Evolutionary conservation across 2,888 invertebrate genomes (phyloP).

Genomic region (Brassicogethes aeneus): DNA sequence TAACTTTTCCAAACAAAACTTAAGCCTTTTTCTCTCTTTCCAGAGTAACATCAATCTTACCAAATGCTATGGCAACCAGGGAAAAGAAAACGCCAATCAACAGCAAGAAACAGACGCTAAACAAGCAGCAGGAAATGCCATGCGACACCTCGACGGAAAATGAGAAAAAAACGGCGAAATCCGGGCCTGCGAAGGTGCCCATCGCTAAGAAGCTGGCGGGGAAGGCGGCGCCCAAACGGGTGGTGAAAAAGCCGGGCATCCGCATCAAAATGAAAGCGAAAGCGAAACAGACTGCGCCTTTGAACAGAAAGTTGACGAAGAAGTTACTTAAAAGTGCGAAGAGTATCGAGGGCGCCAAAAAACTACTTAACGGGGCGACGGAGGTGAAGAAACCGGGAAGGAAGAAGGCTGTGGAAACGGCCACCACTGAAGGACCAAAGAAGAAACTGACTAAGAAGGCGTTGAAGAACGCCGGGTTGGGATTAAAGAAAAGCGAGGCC

Average conservation of each 20-base stretch:
- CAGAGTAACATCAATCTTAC: constrained; percentile 3
- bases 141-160: constrained; percentile 12
- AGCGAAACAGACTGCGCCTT: constrained; percentile 18
- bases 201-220: constrained; percentile 18
- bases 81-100: constrained; percentile 35
- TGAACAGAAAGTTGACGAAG: constrained; percentile 29
- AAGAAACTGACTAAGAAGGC: constrained; percentile 19
- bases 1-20: too few species aligned
- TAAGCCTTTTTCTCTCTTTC: too few species aligned
- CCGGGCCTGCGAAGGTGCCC: constrained; percentile 9
- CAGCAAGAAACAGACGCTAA: constrained; percentile 32
- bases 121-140: constrained; percentile 21
- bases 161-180: constrained; percentile 14
- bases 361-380: constrained; percentile 32
- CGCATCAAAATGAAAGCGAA: constrained; percentile 31
- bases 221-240: constrained; percentile 19
- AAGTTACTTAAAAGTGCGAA: constrained; percentile 29
- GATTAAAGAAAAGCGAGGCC: constrained; percentile 21
- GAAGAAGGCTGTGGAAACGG: constrained; percentile 13
- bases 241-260: constrained; percentile 20
- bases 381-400: constrained; percentile 23
- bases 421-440: constrained; percentile 17
- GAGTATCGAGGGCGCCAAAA: constrained; percentile 29
- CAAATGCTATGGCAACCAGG: constrained; percentile 41
- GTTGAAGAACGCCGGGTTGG: constrained; percentile 16